Evolutionary conservation across 2,888 invertebrate species (phyloP).

Genomic region (Lasioglossum pauxillum): DNA sequence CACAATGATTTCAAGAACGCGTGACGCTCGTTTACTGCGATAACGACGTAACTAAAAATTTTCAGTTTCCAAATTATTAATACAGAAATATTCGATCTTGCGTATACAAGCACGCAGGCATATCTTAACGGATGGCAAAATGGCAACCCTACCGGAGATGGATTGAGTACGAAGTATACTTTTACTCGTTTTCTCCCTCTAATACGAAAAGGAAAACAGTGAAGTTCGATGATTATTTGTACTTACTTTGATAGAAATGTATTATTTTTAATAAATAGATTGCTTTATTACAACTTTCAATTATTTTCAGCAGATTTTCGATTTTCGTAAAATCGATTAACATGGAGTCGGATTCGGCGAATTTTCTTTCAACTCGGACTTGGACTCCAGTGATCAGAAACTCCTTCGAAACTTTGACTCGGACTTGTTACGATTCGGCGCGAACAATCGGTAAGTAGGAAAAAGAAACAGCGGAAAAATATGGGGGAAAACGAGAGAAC

Average conservation of each 20-base stretch:
- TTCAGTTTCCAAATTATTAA: neutral
- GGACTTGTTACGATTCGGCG: slow-evolving; percentile 13
- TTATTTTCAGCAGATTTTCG: neutral
- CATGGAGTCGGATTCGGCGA: neutral
- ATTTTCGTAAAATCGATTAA: neutral
- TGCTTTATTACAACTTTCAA: too few species aligned
- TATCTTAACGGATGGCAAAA: too few species aligned
- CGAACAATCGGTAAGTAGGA: slow-evolving; percentile 28
- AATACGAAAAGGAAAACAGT: too few species aligned
- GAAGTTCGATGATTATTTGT: too few species aligned
- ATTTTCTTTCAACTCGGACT: too few species aligned
- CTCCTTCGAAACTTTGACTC: neutral
- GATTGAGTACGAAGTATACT: too few species aligned
- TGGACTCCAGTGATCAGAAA: neutral
- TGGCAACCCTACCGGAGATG: too few species aligned
- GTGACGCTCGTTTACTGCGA: neutral
- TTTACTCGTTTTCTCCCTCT: neutral
- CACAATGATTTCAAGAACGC: neutral
- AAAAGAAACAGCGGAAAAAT: slow-evolving; percentile 22
- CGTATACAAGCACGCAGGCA: too few species aligned
- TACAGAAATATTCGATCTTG: neutral
- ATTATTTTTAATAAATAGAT: too few species aligned
- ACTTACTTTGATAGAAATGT: too few species aligned
- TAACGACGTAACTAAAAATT: neutral
- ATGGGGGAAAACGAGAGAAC: slow-evolving; percentile 26